Base-by-base conservation (phyloP, 2,888 invertebrate genomes). In the Sinopyrophorus schimmeli region DNA sequence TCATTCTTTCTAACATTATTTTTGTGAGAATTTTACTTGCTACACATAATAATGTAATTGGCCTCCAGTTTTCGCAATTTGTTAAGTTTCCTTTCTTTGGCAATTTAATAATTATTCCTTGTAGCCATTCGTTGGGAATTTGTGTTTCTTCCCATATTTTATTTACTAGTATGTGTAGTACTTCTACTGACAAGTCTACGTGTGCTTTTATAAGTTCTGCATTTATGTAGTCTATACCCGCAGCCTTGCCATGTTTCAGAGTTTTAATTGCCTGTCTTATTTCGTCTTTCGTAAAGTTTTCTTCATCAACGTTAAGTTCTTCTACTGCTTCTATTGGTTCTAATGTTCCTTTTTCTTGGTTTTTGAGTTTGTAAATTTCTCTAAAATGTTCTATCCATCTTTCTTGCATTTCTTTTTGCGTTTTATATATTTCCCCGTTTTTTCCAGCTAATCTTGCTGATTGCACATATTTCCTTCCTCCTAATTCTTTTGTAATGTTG, bases 11-110 rank as follows among this genome's bases (percentile, higher is more conserved):
- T 10, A 17, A 31, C 5, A 31, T 31, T 15, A 31, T 3, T 17
- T 31, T 31, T 5, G 16, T 31, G n/a, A n/a, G n/a, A n/a, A 21
- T 59, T 52, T 47, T 35, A n/a, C 12, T 14, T 20, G 21, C 28
- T 14, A 14, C 14, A 9, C 10, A 28, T 28, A 28, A 10, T 28
- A 28, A n/a, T 28, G 28, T 28, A 14, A 3, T 28, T 5, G 14
- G 28, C 7, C 28, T 28, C 28, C 28, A 28, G 3, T 28, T 28
- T 3, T 28, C 28, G 10, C 11, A 10, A 12, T 9, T 28, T 6
- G 26, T n/a, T 26, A 26, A 26, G n/a, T 26, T 10, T 5, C 26
- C 26, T 26, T 26, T 26, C 26, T 26, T 26, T n/a, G 26, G 26
- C 9, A 26, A n/a, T 26, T 26, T 26, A n/a, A 26, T 10, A n/a